These are phyloP conservation scores for Rhinogobius similis DNA, from an alignment of 2,113 vertebrate genomes.

Conservation along the genomic window DNA sequence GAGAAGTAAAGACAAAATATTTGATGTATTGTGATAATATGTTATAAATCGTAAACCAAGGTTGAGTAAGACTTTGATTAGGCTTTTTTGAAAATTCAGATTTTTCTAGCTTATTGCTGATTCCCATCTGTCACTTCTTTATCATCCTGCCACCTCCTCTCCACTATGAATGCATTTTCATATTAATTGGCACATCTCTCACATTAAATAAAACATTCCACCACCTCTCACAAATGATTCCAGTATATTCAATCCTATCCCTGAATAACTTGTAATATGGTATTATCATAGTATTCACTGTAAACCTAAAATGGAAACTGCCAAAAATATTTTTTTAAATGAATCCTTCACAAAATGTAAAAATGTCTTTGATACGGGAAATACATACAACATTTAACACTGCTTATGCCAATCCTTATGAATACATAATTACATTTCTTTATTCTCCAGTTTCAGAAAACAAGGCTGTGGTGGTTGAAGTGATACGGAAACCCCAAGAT, in stretches of 20 bases:
- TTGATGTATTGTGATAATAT: background rate
- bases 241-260: no score
- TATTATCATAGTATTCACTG: no score
- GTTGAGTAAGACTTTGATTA: background rate
- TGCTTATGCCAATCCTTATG: no score
- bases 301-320: no score
- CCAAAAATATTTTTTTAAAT: no score
- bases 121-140: background rate
- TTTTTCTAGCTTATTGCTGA: background rate
- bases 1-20: background rate
- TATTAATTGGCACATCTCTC: background rate
- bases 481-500: slow-evolving; percentile 21
- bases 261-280: no score
- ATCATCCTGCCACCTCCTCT: background rate
- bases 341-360: no score
- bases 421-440: background rate
- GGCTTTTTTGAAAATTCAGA: background rate
- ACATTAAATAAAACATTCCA: no score
- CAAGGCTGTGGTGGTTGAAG: slow-evolving; percentile 21
- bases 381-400: no score
- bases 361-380: no score
- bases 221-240: no score
- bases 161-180: background rate
- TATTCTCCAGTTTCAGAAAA: slow-evolving; percentile 50
- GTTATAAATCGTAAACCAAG: background rate